These are phyloP conservation scores for Microtus richardsoni DNA, from an alignment of 2,113 vertebrate species.

Conservation along the genomic window DNA sequence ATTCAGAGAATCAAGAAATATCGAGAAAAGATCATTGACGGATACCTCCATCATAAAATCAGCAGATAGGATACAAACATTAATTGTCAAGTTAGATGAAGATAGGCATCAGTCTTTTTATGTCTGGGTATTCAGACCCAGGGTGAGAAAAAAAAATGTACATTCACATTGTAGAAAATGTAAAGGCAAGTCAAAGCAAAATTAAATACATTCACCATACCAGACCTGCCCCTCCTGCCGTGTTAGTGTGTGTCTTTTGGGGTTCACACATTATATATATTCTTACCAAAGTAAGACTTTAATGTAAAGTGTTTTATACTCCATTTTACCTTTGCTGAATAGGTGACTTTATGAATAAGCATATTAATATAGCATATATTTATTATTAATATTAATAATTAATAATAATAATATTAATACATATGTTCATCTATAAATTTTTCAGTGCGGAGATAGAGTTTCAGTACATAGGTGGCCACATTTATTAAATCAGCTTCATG, in stretches of 20 bases:
- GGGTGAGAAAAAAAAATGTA: not conserved
- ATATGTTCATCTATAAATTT: not conserved
- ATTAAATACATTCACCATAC: not conserved
- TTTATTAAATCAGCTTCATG: not conserved
- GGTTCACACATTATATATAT: too few species aligned
- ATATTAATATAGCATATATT: not conserved
- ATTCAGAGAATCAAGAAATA: not conserved
- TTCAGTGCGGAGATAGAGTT: not conserved
- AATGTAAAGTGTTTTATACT: not conserved
- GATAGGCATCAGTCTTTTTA: not conserved
- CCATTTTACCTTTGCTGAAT: not conserved
- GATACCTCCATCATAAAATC: not conserved
- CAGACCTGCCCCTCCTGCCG: accelerated
- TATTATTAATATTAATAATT: not conserved
- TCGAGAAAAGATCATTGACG: not conserved
- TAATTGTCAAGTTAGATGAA: too few species aligned
- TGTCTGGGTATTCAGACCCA: not conserved
- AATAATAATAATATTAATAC: not conserved
- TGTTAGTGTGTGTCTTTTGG: not conserved
- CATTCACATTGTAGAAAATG: not conserved
- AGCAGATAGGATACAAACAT: not conserved
- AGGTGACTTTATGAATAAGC: not conserved
- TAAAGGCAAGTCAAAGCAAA: not conserved
- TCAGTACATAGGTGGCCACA: not conserved
- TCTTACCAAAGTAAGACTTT: not conserved